These are phyloP conservation scores for Drosophila meridionalis DNA, from an alignment of 2,888 invertebrate genomes.

Conservation along the genomic window DNA sequence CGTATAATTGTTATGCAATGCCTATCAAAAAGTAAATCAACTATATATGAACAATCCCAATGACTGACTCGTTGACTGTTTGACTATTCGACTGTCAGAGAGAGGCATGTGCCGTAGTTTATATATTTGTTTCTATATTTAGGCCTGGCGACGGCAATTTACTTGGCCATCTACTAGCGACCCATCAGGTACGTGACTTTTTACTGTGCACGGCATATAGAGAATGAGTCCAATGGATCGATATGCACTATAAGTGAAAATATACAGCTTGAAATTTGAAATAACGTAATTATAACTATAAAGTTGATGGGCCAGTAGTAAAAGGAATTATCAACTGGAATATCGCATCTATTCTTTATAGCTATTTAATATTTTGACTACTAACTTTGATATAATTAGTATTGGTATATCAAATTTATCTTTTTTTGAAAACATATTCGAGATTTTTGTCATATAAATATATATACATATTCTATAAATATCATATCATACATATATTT, in stretches of 20 bases:
- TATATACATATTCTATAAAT: neutral
- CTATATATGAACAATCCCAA: slow-evolving; percentile 22
- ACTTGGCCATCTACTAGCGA: slow-evolving; percentile 8
- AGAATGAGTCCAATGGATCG: slow-evolving; percentile 52
- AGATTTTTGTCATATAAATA: neutral
- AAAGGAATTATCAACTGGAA: neutral
- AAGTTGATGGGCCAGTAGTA: neutral
- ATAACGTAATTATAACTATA: slow-evolving; percentile 5
- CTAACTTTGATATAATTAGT: too few relatives aligned
- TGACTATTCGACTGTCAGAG: neutral
- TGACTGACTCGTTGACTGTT: slow-evolving; percentile 6
- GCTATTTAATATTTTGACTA: too few relatives aligned
- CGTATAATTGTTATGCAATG: slow-evolving; percentile 62
- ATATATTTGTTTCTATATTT: slow-evolving; percentile 49
- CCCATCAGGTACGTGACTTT: slow-evolving; percentile 50
- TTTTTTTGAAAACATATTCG: neutral
- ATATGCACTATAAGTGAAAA: slow-evolving; percentile 51
- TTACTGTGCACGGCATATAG: slow-evolving; percentile 37
- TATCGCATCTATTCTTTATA: neutral
- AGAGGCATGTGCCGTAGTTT: slow-evolving; percentile 36
- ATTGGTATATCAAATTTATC: neutral
- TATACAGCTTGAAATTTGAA: slow-evolving; percentile 28
- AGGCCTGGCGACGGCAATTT: slow-evolving; percentile 38
- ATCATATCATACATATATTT: neutral
- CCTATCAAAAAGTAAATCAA: slow-evolving; percentile 9